A percentile compares a stretch with the other conserved stretches of the same genome.
phyloP scores from a whole-genome alignment of 2,888 invertebrate species.

The Busseola fusca region DNA sequence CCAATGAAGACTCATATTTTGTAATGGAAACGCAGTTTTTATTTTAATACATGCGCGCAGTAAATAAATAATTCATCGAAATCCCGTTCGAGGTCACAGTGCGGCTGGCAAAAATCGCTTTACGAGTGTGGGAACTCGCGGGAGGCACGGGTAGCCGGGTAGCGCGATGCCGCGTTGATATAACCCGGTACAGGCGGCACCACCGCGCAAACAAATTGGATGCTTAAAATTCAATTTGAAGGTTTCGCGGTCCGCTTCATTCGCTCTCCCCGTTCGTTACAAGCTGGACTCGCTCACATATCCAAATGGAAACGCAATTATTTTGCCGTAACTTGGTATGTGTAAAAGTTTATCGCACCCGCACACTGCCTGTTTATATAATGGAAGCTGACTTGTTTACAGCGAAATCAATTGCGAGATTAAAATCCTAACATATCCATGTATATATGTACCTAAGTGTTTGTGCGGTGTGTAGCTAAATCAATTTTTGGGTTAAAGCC shows the following conservation, averaged over 20 bases:
- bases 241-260: constrained; percentile 88
- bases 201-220: constrained; percentile 87
- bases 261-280: constrained; percentile 84
- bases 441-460: neutral
- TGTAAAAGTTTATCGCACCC: constrained; percentile 74
- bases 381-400: constrained; percentile 64
- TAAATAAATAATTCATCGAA: constrained; percentile 80
- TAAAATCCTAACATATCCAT: constrained; percentile 54
- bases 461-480: neutral
- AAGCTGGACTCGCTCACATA: constrained; percentile 81
- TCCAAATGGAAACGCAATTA: constrained; percentile 83
- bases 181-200: constrained; percentile 73
- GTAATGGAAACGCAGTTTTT: constrained; percentile 47
- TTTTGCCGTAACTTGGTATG: constrained; percentile 77
- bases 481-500: neutral
- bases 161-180: constrained; percentile 71
- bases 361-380: constrained; percentile 62
- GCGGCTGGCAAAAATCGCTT: constrained; percentile 82
- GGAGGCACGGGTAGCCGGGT: constrained; percentile 55
- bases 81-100: constrained; percentile 73
- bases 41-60: constrained; percentile 44
- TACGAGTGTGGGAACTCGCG: constrained; percentile 79
- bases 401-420: constrained; percentile 60
- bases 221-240: constrained; percentile 89
- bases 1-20: constrained; percentile 29